Conservation (phyloP, 2,113 vertebrate genomes). For the Cyprinodon tularosa region DNA sequence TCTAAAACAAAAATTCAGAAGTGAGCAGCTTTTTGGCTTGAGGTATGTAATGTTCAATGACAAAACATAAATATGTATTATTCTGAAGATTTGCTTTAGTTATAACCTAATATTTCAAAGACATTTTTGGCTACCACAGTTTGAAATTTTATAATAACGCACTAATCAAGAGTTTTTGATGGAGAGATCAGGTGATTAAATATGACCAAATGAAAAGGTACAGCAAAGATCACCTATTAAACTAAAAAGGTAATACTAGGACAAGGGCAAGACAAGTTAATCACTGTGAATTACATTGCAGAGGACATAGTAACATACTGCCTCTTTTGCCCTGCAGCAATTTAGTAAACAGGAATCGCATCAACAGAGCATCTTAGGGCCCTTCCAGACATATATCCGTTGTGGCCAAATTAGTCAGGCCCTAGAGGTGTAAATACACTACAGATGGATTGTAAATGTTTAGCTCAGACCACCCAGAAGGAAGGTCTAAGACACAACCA, state of each 20-base stretch:
- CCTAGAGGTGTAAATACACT: too few relatives aligned
- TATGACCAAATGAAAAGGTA: background rate
- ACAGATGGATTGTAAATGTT: too few relatives aligned
- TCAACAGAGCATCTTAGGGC: too few relatives aligned
- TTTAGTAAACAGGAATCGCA: too few relatives aligned
- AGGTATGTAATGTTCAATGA: background rate
- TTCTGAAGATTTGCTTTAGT: slow-evolving; percentile 1
- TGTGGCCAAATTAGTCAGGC: too few relatives aligned
- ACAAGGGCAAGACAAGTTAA: background rate
- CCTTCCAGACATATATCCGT: too few relatives aligned
- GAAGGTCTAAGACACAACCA: too few relatives aligned
- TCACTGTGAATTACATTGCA: background rate
- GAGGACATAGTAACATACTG: too few relatives aligned
- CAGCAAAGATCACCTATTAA: background rate
- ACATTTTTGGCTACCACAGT: background rate
- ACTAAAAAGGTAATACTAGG: background rate
- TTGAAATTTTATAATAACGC: background rate
- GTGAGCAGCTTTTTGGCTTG: slow-evolving; percentile 2
- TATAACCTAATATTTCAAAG: background rate
- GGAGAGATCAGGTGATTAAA: background rate
- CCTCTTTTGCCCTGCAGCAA: too few relatives aligned
- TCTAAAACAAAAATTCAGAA: background rate
- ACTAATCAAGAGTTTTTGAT: background rate
- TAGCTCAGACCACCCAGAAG: too few relatives aligned
- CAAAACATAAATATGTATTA: background rate